A percentile compares a stretch with the other conserved stretches of the same genome.
Evolutionary conservation across 2,113 vertebrate genomes (phyloP).

Genomic region (Platichthys stellatus): DNA sequence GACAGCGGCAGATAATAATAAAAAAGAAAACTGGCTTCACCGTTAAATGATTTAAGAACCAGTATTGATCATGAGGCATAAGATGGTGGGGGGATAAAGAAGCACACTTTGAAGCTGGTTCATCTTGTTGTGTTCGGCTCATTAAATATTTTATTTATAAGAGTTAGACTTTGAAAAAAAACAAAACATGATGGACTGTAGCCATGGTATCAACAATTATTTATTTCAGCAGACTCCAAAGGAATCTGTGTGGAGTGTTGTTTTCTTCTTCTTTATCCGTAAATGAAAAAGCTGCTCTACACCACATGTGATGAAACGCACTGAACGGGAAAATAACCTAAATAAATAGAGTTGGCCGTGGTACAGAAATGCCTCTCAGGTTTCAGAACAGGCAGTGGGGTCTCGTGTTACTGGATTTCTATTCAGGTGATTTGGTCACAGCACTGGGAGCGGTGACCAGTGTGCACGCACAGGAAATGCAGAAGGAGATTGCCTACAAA

Average conservation of each 20-base stretch:
- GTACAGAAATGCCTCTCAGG: constrained; percentile 42
- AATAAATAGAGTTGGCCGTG: constrained; percentile 43
- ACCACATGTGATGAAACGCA: constrained; percentile 54
- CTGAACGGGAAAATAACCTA: constrained; percentile 49
- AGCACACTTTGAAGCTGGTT: constrained; percentile 22
- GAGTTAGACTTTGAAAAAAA: not conserved
- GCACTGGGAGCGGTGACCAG: constrained; percentile 32
- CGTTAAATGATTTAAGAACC: constrained; percentile 36
- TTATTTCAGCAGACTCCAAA: constrained; percentile 25
- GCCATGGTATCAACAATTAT: constrained; percentile 28
- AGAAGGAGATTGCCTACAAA: constrained; percentile 30
- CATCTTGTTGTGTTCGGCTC: constrained; percentile 14
- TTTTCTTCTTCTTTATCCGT: not conserved
- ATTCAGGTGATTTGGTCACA: constrained; percentile 47
- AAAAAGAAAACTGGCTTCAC: constrained; percentile 18
- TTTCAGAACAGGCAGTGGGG: constrained; percentile 34
- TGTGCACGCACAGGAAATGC: constrained; percentile 41
- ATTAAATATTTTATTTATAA: constrained; percentile 30
- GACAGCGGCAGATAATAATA: not conserved
- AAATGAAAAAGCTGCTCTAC: constrained; percentile 30
- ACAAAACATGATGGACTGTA: constrained; percentile 11
- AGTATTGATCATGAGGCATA: constrained; percentile 36
- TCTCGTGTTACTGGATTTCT: constrained; percentile 41
- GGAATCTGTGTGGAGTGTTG: constrained; percentile 3
- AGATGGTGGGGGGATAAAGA: constrained; percentile 18